These are phyloP conservation scores for Hydroisotoma schaefferi DNA, from an alignment of 2,888 invertebrate species.

Conservation along the genomic window DNA sequence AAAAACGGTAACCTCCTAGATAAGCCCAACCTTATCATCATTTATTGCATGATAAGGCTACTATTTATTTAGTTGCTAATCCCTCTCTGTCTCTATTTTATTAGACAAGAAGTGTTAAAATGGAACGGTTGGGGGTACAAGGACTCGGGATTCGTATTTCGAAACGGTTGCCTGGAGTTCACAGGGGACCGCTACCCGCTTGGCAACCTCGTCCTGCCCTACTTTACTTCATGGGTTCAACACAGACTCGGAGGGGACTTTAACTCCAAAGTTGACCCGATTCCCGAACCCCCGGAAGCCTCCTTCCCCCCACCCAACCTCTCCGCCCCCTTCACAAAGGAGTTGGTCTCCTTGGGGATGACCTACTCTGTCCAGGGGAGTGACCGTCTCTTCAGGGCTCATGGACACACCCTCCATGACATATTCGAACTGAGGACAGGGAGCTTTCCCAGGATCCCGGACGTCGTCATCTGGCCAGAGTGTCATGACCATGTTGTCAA, in stretches of 20 bases:
- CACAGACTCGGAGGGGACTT: slow-evolving; percentile 68
- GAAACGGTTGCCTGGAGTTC: slow-evolving; percentile 68
- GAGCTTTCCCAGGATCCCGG: slow-evolving; percentile 76
- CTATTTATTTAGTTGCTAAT: not conserved
- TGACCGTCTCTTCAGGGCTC: slow-evolving; percentile 81
- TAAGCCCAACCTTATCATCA: not conserved
- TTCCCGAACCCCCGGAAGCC: slow-evolving; percentile 59
- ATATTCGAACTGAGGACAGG: slow-evolving; percentile 73
- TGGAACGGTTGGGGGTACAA: slow-evolving; percentile 99
- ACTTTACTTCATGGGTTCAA: slow-evolving; percentile 75
- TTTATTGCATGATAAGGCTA: not conserved
- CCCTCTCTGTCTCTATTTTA: not conserved
- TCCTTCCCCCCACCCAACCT: slow-evolving; percentile 66
- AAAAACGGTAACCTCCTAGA: slow-evolving; percentile 25
- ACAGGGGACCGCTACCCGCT: slow-evolving; percentile 81
- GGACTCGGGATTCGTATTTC: slow-evolving; percentile 78
- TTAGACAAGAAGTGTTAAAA: slow-evolving; percentile 83
- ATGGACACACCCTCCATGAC: slow-evolving; percentile 90
- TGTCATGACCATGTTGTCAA: slow-evolving; percentile 79
- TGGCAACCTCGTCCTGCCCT: slow-evolving; percentile 68
- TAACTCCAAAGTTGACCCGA: slow-evolving; percentile 52
- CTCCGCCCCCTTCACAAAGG: slow-evolving; percentile 58
- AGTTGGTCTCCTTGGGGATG: slow-evolving; percentile 47
- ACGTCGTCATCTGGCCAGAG: slow-evolving; percentile 78
- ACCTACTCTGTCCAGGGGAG: slow-evolving; percentile 68